Base-by-base conservation (phyloP, 2,113 vertebrate genomes). In the Austrofundulus limnaeus region DNA sequence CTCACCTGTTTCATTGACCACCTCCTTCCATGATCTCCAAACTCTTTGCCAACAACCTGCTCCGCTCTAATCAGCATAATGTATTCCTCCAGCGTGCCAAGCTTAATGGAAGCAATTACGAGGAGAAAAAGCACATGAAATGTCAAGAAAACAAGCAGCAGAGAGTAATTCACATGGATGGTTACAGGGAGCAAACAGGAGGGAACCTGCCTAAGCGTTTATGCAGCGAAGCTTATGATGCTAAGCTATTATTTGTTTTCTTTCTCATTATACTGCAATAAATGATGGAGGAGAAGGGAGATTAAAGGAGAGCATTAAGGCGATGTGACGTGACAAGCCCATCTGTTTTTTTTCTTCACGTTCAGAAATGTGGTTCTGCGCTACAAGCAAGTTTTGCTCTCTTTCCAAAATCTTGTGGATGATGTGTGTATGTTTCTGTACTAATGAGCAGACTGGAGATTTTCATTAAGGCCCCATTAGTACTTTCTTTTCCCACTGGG, bases 391-490 rank as follows among this genome's bases (percentile, higher is more conserved):
- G 41, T 48, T 20, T 53, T 21, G 17, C 45, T 63, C 63, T 41
- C 39, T 49, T n/a, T 69, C 38, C n/a, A 17, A 21, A 19, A 31
- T 38, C 21, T 19, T 59, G n/a, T 76, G 49, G 4, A 25, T 45
- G 38, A 42, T 71, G 20, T 78, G 73, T 82, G 60, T 70, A 45
- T 77, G 45, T 68, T 76, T 83, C 31, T 50, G 65, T 57, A 73
- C 73, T 88, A 84, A 85, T 80, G 65, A 85, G 73, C 72, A 77
- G 82, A 69, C 62, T 43, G 39, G 61, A 81, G 77, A 74, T 85
- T 73, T 85, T 85, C 82, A 88, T 90, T 80, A 84, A 76, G 65
- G 53, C 28, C 54, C 76, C 76, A 89, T 87, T 84, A 89, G 61
- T 63, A 57, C 39, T 53, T 70, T 34, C 39, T 54, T 61, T 64